phyloP scores from a whole-genome alignment of 2,888 invertebrate species.

The Onchidella celtica region DNA sequence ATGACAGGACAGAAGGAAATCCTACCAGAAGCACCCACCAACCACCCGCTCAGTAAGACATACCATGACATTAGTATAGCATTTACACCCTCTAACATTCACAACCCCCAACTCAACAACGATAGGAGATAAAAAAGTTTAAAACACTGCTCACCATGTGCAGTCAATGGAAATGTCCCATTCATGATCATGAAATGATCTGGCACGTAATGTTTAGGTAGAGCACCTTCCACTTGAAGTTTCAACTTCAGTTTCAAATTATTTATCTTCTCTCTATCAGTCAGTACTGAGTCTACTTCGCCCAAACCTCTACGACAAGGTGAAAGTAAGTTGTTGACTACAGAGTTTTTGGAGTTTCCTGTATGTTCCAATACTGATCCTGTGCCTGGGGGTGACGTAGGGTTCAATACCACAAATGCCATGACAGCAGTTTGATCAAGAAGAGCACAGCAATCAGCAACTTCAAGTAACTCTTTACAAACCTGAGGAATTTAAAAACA shows the following conservation, averaged over 20 bases:
- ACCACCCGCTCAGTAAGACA: too few species aligned
- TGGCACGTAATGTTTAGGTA: constrained; percentile 72
- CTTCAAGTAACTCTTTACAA: constrained; percentile 31
- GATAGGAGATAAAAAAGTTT: neutral
- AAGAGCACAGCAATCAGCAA: constrained; percentile 54
- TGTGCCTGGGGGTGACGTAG: neutral
- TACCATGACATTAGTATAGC: too few species aligned
- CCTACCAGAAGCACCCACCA: too few species aligned
- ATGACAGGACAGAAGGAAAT: too few species aligned
- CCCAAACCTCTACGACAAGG: neutral
- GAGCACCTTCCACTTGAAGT: constrained; percentile 38
- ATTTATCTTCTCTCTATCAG: neutral
- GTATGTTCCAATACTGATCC: neutral
- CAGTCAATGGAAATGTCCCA: constrained; percentile 72
- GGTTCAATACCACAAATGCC: constrained; percentile 45
- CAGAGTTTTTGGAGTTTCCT: neutral
- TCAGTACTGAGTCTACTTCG: neutral
- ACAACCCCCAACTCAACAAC: neutral
- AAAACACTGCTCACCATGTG: constrained; percentile 71
- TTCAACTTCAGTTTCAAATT: constrained; percentile 11
- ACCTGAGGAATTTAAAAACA: constrained; percentile 52
- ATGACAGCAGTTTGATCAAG: constrained; percentile 44
- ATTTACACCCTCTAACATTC: neutral
- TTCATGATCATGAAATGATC: constrained; percentile 65
- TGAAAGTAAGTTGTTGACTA: neutral